Evolutionary conservation across 2,797 vertebrate species (phyloP), one percentile per base, ranked within the genome.

Genomic region (Aphelocoma californica): DNA sequence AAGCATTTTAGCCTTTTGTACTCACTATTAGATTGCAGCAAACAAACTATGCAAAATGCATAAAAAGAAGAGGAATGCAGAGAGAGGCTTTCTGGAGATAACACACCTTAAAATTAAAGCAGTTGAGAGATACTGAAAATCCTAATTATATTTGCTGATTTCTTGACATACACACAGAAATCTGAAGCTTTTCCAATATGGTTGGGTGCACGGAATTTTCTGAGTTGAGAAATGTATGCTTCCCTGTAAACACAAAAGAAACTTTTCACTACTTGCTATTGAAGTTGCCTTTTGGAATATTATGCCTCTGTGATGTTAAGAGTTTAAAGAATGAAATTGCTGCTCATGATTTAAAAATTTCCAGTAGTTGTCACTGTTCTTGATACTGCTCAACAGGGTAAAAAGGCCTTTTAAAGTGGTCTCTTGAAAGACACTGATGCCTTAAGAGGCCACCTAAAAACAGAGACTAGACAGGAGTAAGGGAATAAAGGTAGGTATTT

Each of bases 341-440:
- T 91, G 91, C 51, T 77, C 53, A 12, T 56, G 45, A 70, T 83
- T 84, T 78, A 57, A 87, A 96, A 80, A 72, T 62, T 95, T 73
- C 81, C 34, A 73, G 60, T 64, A 57, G 14, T 42, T 66, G n/a
- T 77, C n/a, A 72, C 32, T 81, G 29, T 72, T 96, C 70, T 83
- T 80, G 64, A 84, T 85, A 91, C 60, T 90, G 23, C 24, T 47
- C 28, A 88, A 45, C 16, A 47, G 83, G 45, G 12, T 85, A 67
- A 85, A 92, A 73, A 74, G 45, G 24, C 42, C 66, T 93, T 66
- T 61, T 36, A 77, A 47, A 90, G 44, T 51, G 53, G n/a, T 89
- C 58, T 69, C 45, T 89, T 89, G 74, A 88, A 88, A 81, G 14
- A 42, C 17, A 40, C 40, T 14, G 40, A 40, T 40, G 40, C 40